Evolutionary conservation across 2,113 vertebrate genomes (phyloP).

Genomic region (Psilopogon haemacephalus): DNA sequence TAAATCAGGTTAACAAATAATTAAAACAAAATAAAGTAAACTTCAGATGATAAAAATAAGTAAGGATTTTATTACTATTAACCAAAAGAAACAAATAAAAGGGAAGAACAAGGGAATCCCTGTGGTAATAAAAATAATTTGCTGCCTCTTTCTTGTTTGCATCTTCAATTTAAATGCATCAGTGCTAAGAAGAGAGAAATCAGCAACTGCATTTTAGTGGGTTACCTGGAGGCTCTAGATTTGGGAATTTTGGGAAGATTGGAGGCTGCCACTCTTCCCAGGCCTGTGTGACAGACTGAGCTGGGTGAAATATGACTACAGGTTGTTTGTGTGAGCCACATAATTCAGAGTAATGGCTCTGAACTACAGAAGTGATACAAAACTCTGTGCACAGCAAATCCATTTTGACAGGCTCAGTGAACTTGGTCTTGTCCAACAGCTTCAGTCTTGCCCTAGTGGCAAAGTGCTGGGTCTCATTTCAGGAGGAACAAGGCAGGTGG

Average conservation of each 20-base stretch:
- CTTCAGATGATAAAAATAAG: not conserved
- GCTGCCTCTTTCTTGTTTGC: not conserved
- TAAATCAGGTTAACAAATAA: not conserved
- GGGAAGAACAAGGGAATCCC: not conserved
- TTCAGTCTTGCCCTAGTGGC: not conserved
- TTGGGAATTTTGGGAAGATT: not conserved
- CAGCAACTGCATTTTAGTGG: not conserved
- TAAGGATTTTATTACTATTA: not conserved
- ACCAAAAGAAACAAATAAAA: not conserved
- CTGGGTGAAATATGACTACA: fast-evolving
- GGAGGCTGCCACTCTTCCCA: not conserved
- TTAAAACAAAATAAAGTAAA: not conserved
- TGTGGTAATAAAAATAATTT: not conserved
- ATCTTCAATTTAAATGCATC: not conserved
- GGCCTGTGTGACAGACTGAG: not conserved
- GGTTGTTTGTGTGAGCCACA: not conserved
- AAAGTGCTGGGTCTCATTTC: not conserved
- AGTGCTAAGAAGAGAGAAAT: not conserved
- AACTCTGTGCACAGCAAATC: not conserved
- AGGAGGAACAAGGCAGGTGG: fast-evolving
- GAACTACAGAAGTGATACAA: not conserved
- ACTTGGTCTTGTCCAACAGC: not conserved
- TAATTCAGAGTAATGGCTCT: not conserved
- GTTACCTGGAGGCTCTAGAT: not conserved
- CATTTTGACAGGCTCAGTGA: not conserved